phyloP scores from a whole-genome alignment of 2,113 vertebrate species.

The Engraulis encrasicolus region DNA sequence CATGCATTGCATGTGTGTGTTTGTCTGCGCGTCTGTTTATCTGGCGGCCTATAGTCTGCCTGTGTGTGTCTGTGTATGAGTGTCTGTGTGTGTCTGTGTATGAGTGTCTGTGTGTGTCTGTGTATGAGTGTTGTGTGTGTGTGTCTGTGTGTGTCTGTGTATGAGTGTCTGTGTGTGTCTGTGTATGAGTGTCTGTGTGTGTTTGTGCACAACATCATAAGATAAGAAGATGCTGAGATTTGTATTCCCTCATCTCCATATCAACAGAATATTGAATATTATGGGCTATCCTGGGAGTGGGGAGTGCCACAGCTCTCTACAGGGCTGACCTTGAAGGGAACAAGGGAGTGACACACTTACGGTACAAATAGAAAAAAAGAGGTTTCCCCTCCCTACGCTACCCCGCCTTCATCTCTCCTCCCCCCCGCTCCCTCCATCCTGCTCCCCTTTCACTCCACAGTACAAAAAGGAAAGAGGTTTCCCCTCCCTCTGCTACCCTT shows the following conservation, averaged over 20 bases:
- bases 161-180: conserved; percentile 24
- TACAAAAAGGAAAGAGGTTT: neutral
- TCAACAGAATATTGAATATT: conserved; percentile 26
- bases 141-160: conserved; percentile 7
- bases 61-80: conserved; percentile 7
- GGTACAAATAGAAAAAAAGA: neutral
- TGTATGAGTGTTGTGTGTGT: conserved; percentile 10
- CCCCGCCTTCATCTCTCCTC: conserved; percentile 15
- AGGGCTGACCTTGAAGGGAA: conserved; percentile 51
- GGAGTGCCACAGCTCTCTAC: conserved; percentile 8
- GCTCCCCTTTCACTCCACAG: neutral
- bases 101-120: conserved; percentile 24
- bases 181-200: conserved; percentile 10
- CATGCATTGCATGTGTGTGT: conserved; percentile 21
- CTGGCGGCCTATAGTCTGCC: conserved; percentile 12
- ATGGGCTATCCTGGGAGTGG: conserved; percentile 27
- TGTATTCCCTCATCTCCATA: neutral
- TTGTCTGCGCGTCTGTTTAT: neutral
- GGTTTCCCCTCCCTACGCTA: neutral
- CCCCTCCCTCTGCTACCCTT: conserved; percentile 7
- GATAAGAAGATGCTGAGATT: conserved; percentile 4
- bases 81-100: neutral
- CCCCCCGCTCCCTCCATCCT: neutral
- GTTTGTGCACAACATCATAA: neutral
- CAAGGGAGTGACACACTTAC: conserved; percentile 31